Evolutionary conservation across 2,797 vertebrate genomes (phyloP), one percentile per base, ranked within the genome.

Genomic region (Hemitrygon akajei): DNA sequence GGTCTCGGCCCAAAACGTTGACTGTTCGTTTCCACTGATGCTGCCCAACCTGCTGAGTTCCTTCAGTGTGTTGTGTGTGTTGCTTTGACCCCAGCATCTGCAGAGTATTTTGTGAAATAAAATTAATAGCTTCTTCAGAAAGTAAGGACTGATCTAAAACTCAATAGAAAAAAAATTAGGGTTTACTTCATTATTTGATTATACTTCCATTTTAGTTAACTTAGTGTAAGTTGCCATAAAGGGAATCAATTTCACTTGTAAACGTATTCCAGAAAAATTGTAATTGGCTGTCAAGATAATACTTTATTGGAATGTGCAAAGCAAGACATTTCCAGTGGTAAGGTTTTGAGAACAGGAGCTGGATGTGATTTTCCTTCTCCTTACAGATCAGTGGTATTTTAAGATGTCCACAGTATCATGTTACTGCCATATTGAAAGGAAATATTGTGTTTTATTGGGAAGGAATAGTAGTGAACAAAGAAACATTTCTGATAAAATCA

Each of bases 191-290:
- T 75, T 92, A 92, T 73, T 92, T 92, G 11, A 47, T 69, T 47
- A 27, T 66, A 89, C 87, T n/a, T 73, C 47, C 69, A 66, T 92
- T 75, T 92, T 56, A 37, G 40, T 71, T 92, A 92, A 92, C 10
- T 75, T 75, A 73, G 25, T 47, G 1, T 27, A 66, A 75, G 34
- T 92, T 34, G 47, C 91, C 69, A 40, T 92, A 75, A 75, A 92
- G 37, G 37, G 22, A 73, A 92, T 92, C 69, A 56, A 92, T 92
- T 92, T 34, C 37, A 92, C 25, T 92, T 75, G 40, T 75, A 92
- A 56, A 27, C 37, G 11, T 20, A 92, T 3, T 27, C 91, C 7
- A 12, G 69, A 22, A 92, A 73, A 75, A 40, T 75, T 47, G 91
- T 37, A 73, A 27, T 92, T 75, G 91, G 22, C 91, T 27, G 69